These are phyloP conservation scores for Rynchops niger DNA, from an alignment of 2,113 vertebrate genomes.

Conservation along the genomic window DNA sequence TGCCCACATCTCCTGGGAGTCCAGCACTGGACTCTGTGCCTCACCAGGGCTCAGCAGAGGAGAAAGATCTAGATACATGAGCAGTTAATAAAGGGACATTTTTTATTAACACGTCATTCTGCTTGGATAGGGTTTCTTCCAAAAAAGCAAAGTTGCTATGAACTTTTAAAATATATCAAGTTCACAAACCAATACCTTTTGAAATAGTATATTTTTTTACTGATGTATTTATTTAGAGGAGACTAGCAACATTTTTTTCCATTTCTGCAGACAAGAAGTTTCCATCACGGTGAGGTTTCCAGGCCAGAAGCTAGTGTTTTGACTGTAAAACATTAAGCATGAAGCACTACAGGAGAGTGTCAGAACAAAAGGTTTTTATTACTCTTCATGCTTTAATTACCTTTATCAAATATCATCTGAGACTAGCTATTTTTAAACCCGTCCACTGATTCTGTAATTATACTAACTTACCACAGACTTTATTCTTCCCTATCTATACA, in stretches of 20 bases:
- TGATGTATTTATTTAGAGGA: not conserved
- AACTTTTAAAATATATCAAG: not conserved
- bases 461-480: constrained; percentile 64
- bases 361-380: constrained; percentile 59
- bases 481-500: constrained; percentile 41
- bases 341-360: constrained; percentile 48
- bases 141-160: not conserved
- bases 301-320: constrained; percentile 5
- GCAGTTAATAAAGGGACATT: not conserved
- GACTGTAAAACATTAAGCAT: constrained; percentile 12
- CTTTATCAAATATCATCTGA: constrained; percentile 69
- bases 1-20: not conserved
- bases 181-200: not conserved
- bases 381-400: constrained; percentile 75
- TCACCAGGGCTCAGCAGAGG: not conserved
- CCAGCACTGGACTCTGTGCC: not conserved
- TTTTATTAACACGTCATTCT: not conserved
- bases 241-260: not conserved
- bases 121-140: not conserved
- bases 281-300: constrained; percentile 4
- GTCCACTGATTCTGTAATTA: constrained; percentile 68
- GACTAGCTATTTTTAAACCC: constrained; percentile 75
- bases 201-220: not conserved
- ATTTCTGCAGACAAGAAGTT: not conserved
- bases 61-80: not conserved